These are phyloP conservation scores for Tipula unca DNA, from an alignment of 2,888 invertebrate species.

Conservation along the genomic window DNA sequence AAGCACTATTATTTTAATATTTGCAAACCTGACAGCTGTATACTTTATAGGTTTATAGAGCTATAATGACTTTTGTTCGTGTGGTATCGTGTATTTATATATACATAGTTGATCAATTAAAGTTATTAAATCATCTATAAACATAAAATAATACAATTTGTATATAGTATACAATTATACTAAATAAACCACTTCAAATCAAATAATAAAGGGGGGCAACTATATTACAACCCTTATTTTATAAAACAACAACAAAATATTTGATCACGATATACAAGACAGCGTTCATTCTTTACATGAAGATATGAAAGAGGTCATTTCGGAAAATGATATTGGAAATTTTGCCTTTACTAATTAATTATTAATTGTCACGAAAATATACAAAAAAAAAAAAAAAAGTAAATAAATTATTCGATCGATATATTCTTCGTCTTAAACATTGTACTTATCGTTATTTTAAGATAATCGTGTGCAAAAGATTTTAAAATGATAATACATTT, in stretches of 20 bases:
- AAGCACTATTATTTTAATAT: background rate
- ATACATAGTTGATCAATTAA: background rate
- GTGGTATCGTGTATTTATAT: background rate
- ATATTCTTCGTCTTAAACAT: background rate
- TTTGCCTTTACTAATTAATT: slow-evolving; percentile 1
- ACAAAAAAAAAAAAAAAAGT: background rate
- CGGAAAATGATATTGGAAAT: background rate
- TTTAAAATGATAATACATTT: background rate
- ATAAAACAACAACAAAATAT: background rate
- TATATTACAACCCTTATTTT: background rate
- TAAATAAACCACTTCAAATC: slow-evolving; percentile 8
- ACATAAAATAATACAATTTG: background rate
- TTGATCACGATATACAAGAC: background rate
- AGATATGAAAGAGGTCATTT: background rate
- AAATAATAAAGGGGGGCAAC: background rate
- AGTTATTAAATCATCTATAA: slow-evolving; percentile 8
- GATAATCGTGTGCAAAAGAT: background rate
- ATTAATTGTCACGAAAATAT: slow-evolving; percentile 20
- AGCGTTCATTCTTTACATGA: background rate
- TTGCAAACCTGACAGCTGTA: no score
- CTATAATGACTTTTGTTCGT: background rate
- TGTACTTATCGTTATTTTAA: background rate
- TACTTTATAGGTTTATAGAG: background rate
- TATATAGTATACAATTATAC: background rate
- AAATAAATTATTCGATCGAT: background rate